Base-by-base conservation (phyloP, 2,888 invertebrate genomes). In the Theretra japonica region DNA sequence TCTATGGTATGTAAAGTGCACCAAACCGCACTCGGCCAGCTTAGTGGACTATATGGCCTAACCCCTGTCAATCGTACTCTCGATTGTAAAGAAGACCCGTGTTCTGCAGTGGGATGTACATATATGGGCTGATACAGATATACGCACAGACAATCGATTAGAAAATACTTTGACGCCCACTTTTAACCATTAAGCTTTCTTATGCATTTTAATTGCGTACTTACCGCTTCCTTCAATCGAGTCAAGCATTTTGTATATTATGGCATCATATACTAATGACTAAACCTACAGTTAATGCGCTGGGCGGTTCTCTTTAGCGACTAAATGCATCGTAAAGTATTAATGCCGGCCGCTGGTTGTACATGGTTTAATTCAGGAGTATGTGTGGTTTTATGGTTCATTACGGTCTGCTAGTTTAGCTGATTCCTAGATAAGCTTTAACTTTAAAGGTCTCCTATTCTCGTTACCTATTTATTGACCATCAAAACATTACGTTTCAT, bases 241-340 rank as follows among this genome's bases (percentile, higher is more conserved):
- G 19, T 53, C 19, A 4, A 53, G 53, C 17, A 53, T 53, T 53
- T n/a, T 19, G n/a, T n/a, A 53, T n/a, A 53, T 17, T n/a, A n/a
- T 53, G 50, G 19, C n/a, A 53, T 17, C 5, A 53, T 17, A 15
- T 41, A 19, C 17, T 53, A n/a, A 19, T 53, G 11, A 41, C n/a
- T 17, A n/a, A 53, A 53, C 17, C 4, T 53, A 19, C 7, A 53
- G 53, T 19, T 53, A 53, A 53, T 53, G 53, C 53, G 6, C 17
- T 53, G 19, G 53, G 4, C 17, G 53, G 53, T 53, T 6, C n/a
- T n/a, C n/a, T 53, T 53, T n/a, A 53, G n/a, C 53, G 17, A 19
- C 53, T 53, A 53, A 53, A 53, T 53, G 11, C 21, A 11, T 62
- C 62, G 62, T 62, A n/a, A n/a, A 33, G n/a, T 33, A 41, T 41